A percentile compares a stretch with the other conserved stretches of the same genome.
Conservation (phyloP, 2,888 invertebrate genomes). For the Myathropa florea region DNA sequence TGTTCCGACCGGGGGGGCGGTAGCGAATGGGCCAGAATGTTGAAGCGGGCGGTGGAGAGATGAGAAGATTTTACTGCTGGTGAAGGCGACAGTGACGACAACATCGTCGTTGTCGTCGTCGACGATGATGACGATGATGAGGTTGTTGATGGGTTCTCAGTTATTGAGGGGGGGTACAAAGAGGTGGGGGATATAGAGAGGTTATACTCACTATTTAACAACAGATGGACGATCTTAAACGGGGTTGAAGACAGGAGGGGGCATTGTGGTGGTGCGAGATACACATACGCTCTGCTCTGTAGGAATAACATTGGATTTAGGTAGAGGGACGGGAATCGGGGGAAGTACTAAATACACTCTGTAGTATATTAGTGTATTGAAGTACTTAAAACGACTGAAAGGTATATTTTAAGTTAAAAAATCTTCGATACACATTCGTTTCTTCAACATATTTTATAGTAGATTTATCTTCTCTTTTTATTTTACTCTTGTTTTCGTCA, state of each 20-base stretch:
- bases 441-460: background rate
- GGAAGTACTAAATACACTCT: conserved; percentile 13
- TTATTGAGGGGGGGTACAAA: conserved; percentile 5
- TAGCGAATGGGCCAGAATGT: background rate
- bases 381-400: conserved; percentile 29
- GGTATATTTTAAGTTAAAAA: conserved; percentile 45
- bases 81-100: conserved; percentile 53
- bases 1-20: background rate
- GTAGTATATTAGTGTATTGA: conserved; percentile 36
- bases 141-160: conserved; percentile 33
- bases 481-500: background rate
- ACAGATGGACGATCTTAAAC: conserved; percentile 6
- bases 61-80: conserved; percentile 1
- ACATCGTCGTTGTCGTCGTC: background rate
- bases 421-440: background rate
- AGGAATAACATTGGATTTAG: background rate
- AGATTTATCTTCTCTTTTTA: background rate
- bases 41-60: background rate
- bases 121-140: conserved; percentile 18
- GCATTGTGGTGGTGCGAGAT: conserved; percentile 1
- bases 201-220: conserved; percentile 32
- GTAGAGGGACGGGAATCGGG: background rate
- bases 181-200: conserved; percentile 2
- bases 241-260: conserved; percentile 15
- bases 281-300: conserved; percentile 33